Conservation (phyloP, 2,888 invertebrate species). For the Cerceris rybyensis region DNA sequence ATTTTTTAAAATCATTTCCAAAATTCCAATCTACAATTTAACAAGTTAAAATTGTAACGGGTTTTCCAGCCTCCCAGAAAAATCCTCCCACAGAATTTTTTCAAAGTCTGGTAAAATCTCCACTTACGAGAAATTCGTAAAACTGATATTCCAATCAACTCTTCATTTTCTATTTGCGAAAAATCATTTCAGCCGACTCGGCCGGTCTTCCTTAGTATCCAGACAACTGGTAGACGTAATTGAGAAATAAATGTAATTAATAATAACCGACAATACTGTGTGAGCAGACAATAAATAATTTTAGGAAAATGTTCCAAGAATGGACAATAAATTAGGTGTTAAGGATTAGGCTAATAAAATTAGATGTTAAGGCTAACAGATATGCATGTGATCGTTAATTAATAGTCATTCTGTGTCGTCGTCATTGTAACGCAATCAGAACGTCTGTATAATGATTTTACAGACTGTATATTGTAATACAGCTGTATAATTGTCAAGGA, state of each 20-base stretch:
- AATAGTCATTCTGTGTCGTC: conserved; percentile 25
- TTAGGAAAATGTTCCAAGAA: conserved; percentile 77
- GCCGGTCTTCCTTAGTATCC: conserved; percentile 79
- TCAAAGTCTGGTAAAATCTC: no score
- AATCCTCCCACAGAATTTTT: no score
- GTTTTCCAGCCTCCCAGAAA: no score
- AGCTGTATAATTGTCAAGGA: no score
- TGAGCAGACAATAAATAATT: conserved; percentile 80
- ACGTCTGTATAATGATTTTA: conserved; percentile 23
- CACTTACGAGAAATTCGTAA: no score
- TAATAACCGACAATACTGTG: conserved; percentile 81
- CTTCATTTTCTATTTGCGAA: conserved; percentile 14
- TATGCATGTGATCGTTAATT: conserved; percentile 52
- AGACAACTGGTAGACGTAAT: conserved; percentile 75
- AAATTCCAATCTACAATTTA: no score
- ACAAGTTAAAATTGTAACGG: no score
- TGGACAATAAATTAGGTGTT: conserved; percentile 77
- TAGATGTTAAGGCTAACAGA: conserved; percentile 35
- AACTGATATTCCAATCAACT: neutral
- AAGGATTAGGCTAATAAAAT: conserved; percentile 57
- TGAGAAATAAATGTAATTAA: conserved; percentile 68
- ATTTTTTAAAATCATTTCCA: no score
- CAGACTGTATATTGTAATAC: no score
- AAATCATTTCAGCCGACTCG: conserved; percentile 42
- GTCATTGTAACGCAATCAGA: conserved; percentile 14